A percentile compares a stretch with the other conserved stretches of the same genome.
Conservation (phyloP, 1,140 invertebrate species). For the Asbolus verrucosus region DNA sequence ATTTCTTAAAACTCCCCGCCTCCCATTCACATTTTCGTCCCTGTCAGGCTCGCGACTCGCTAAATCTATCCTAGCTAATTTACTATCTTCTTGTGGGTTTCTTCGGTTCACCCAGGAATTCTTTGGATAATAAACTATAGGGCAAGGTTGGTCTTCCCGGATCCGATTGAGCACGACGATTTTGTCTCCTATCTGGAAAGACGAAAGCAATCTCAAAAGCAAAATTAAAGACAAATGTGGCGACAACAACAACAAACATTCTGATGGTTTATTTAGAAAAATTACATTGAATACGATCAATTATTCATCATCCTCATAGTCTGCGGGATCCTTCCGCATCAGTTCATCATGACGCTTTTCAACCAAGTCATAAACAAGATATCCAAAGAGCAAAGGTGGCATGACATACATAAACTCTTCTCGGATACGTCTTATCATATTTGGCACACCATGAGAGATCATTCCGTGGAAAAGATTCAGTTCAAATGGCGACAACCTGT, state of each 20-base stretch:
- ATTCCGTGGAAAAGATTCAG: constrained; percentile 85
- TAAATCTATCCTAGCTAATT: constrained; percentile 56
- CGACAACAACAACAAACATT: no score
- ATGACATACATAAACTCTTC: constrained; percentile 76
- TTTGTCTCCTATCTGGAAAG: constrained; percentile 71
- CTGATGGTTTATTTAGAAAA: no score
- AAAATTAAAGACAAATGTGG: no score
- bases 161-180: constrained; percentile 75
- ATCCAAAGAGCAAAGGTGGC: constrained; percentile 79
- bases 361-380: constrained; percentile 81
- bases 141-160: constrained; percentile 65
- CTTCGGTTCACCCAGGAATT: constrained; percentile 53
- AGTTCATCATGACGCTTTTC: constrained; percentile 75
- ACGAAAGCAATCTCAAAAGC: background rate
- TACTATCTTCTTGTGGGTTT: constrained; percentile 51
- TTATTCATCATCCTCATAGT: constrained; percentile 86
- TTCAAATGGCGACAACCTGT: constrained; percentile 88
- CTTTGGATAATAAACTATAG: constrained; percentile 60
- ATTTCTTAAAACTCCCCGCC: constrained; percentile 70
- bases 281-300: no score
- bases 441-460: constrained; percentile 81
- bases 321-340: constrained; percentile 86
- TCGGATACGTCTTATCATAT: constrained; percentile 77
- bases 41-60: constrained; percentile 67
- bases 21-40: constrained; percentile 81